Conservation (phyloP, 2,797 vertebrate genomes). For the Orestias chungarensis region DNA sequence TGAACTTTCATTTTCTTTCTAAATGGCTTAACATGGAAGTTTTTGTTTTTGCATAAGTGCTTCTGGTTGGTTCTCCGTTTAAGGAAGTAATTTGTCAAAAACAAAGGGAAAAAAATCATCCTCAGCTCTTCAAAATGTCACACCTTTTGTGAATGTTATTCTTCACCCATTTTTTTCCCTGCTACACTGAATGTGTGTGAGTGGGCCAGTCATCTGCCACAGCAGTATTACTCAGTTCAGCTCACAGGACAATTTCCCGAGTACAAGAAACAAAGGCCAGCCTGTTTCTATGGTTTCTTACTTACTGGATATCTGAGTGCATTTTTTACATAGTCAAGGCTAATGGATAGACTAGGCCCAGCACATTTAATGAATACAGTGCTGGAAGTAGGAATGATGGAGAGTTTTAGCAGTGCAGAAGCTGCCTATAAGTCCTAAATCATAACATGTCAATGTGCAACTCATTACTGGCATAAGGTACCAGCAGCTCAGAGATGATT, state of each 20-base stretch:
- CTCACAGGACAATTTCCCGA: constrained; percentile 71
- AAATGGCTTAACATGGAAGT: constrained; percentile 9
- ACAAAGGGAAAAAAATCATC: constrained; percentile 57
- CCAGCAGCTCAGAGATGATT: not conserved
- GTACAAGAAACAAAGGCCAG: constrained; percentile 73
- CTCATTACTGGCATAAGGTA: constrained; percentile 48
- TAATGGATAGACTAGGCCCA: constrained; percentile 51
- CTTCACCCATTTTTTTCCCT: constrained; percentile 48
- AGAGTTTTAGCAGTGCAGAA: constrained; percentile 11
- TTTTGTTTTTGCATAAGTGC: constrained; percentile 8
- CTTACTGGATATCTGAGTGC: constrained; percentile 68
- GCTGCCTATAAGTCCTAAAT: constrained; percentile 21
- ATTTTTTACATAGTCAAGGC: constrained; percentile 64
- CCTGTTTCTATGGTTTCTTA: constrained; percentile 80
- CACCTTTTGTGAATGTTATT: constrained; percentile 68
- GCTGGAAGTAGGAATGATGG: constrained; percentile 22
- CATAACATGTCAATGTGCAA: constrained; percentile 16
- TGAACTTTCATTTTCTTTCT: constrained; percentile 5
- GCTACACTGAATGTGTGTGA: constrained; percentile 58
- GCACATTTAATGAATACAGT: constrained; percentile 58
- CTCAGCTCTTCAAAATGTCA: constrained; percentile 52
- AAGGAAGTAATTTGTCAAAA: constrained; percentile 45
- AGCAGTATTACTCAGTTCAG: constrained; percentile 71
- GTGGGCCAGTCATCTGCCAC: constrained; percentile 72
- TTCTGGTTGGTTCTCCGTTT: constrained; percentile 11